These are phyloP conservation scores for Hyposoter didymator DNA, from an alignment of 2,888 invertebrate genomes.

Conservation along the genomic window DNA sequence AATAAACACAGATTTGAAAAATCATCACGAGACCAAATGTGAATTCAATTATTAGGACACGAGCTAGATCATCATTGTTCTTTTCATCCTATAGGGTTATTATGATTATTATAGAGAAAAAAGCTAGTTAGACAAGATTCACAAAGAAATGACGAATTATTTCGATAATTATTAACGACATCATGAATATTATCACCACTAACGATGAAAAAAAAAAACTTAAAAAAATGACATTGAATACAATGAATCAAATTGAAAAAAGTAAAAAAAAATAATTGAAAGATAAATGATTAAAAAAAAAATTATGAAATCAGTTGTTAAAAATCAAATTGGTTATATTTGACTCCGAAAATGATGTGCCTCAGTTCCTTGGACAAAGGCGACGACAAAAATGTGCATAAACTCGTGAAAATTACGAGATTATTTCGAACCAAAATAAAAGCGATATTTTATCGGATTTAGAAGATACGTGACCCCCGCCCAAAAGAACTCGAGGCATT, in stretches of 20 bases:
- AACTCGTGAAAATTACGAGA: slow-evolving; percentile 20
- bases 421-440: not conserved
- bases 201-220: slow-evolving; percentile 59
- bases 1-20: slow-evolving; percentile 74
- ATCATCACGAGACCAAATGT: slow-evolving; percentile 78
- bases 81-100: slow-evolving; percentile 76
- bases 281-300: slow-evolving; percentile 73
- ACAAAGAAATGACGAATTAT: slow-evolving; percentile 70
- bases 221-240: slow-evolving; percentile 46
- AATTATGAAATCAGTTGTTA: slow-evolving; percentile 75
- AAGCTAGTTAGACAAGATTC: slow-evolving; percentile 79
- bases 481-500: slow-evolving; percentile 55
- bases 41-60: slow-evolving; percentile 65
- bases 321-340: slow-evolving; percentile 65
- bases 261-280: slow-evolving; percentile 68
- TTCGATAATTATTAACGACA: slow-evolving; percentile 79
- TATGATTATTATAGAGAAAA: slow-evolving; percentile 65
- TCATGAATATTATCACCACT: slow-evolving; percentile 76
- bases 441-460: not conserved
- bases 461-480: not conserved
- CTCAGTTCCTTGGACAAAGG: slow-evolving; percentile 66
- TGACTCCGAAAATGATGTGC: slow-evolving; percentile 59
- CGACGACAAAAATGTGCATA: not conserved
- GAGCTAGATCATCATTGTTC: slow-evolving; percentile 76
- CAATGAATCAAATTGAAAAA: slow-evolving; percentile 11